phyloP scores from a whole-genome alignment of 2,113 vertebrate genomes.

The Phaetusa simplex region DNA sequence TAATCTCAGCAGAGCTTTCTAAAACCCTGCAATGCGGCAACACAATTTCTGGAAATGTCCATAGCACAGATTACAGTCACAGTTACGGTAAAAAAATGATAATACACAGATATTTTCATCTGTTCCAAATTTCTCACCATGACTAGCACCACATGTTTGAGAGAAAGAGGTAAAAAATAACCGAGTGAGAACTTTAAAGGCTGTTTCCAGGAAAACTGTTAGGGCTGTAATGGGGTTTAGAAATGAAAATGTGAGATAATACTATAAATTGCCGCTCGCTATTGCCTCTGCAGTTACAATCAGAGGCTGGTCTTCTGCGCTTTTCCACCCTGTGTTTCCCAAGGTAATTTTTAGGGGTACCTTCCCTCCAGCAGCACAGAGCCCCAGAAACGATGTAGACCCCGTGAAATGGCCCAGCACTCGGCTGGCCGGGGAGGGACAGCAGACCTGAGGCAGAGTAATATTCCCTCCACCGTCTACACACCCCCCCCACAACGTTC shows the following conservation, averaged over 20 bases:
- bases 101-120: not conserved
- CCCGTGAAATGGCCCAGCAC: not conserved
- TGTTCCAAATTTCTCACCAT: not conserved
- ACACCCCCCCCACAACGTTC: not conserved
- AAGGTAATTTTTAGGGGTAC: not conserved
- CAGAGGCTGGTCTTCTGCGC: not conserved
- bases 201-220: not conserved
- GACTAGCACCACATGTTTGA: not conserved
- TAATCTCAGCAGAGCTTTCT: not conserved
- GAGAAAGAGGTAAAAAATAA: not conserved
- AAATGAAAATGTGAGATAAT: not conserved
- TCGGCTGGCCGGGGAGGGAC: not conserved
- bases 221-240: not conserved
- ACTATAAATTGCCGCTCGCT: not conserved
- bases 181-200: not conserved
- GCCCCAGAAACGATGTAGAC: not conserved
- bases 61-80: not conserved
- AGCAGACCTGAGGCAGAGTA: not conserved
- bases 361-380: not conserved
- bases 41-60: not conserved
- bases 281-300: not conserved
- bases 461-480: rapidly evolving
- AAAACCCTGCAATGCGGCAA: conserved; percentile 10
- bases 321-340: not conserved
- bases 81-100: not conserved